These are phyloP conservation scores for Glyptemys insculpta DNA, from an alignment of 2,797 vertebrate species.

Conservation along the genomic window DNA sequence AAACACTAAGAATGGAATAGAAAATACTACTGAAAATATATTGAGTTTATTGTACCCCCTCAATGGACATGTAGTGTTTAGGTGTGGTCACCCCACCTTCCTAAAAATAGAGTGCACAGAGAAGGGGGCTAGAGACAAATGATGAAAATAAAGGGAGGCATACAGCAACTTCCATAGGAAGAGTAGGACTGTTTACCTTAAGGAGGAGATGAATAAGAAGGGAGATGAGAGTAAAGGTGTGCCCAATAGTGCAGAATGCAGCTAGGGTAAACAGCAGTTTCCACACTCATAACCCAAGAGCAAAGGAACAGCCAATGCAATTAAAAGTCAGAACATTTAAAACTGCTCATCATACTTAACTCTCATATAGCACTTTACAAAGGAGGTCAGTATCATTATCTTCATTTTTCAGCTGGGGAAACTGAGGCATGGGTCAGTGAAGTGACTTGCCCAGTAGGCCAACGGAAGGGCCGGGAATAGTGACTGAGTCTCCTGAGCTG, in stretches of 20 bases:
- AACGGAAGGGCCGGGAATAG: not conserved
- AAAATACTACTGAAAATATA: not conserved
- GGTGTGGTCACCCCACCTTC: not conserved
- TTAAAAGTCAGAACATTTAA: not conserved
- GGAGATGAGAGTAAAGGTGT: not conserved
- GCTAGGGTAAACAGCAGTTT: not conserved
- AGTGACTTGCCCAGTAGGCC: not conserved
- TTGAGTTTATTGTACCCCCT: not conserved
- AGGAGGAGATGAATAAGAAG: not conserved
- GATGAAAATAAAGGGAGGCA: not conserved
- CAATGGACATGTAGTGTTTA: not conserved
- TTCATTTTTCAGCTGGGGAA: not conserved
- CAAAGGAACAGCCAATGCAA: not conserved
- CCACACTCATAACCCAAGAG: not conserved
- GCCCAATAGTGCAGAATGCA: not conserved
- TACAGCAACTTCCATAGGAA: not conserved
- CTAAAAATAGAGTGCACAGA: not conserved
- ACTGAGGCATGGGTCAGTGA: not conserved
- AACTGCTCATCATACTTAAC: not conserved
- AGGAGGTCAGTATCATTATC: not conserved
- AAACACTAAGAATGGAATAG: not conserved
- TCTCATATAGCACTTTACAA: not conserved
- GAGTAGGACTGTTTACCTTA: not conserved
- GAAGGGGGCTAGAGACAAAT: rapidly evolving
- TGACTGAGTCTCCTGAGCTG: not conserved